phyloP scores from a whole-genome alignment of 2,113 vertebrate genomes.

The Brachypteracias leptosomus region DNA sequence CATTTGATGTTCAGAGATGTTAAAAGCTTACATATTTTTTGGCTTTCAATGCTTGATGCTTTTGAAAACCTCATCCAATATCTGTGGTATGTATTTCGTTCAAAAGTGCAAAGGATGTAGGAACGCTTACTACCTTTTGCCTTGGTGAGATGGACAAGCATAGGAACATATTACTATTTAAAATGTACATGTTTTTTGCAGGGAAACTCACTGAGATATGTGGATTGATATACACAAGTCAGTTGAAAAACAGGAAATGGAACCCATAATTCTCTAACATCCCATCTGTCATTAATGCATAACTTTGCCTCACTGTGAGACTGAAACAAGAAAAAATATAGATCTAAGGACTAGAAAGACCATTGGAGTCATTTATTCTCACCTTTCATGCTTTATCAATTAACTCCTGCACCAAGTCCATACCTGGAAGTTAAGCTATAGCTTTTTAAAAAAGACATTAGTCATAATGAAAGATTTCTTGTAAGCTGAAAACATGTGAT shows the following conservation, averaged over 20 bases:
- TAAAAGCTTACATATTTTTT: background rate
- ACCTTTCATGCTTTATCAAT: background rate
- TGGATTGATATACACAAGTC: background rate
- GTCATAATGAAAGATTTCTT: conserved; percentile 6
- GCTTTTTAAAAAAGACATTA: conserved; percentile 16
- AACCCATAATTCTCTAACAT: background rate
- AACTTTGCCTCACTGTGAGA: background rate
- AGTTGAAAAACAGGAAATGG: background rate
- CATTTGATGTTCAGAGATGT: background rate
- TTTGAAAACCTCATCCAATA: background rate
- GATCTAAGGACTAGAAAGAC: background rate
- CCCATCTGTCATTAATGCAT: background rate
- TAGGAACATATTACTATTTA: background rate
- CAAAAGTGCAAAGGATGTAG: background rate
- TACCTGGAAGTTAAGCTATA: background rate
- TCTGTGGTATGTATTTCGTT: background rate
- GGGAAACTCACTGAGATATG: background rate
- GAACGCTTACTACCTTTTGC: background rate
- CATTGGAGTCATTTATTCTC: background rate
- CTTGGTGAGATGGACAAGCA: background rate
- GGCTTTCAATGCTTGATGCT: background rate
- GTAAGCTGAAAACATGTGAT: background rate
- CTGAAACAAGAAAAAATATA: background rate
- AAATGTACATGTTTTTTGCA: background rate
- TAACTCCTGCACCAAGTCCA: background rate